A percentile compares a stretch with the other conserved stretches of the same genome.
These are phyloP conservation scores for Drosophila pruinosa DNA, from an alignment of 1,140 invertebrate genomes.

Conservation along the genomic window DNA sequence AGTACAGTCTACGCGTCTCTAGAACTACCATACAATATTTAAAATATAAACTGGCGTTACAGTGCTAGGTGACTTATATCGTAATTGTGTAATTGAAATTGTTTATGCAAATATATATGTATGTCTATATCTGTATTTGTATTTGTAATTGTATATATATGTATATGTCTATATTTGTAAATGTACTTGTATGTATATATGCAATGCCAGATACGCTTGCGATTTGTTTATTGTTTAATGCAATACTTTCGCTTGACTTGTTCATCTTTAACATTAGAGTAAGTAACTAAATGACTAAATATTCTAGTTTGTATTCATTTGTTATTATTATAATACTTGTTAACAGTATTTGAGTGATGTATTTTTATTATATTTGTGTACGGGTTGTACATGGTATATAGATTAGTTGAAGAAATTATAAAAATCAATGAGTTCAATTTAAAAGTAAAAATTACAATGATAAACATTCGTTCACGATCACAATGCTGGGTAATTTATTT, in stretches of 20 bases:
- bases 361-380: conserved; percentile 1
- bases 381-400: conserved; percentile 25
- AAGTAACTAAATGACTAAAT: conserved; percentile 7
- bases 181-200: conserved; percentile 4
- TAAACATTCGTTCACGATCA: conserved; percentile 52
- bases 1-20: conserved; percentile 67
- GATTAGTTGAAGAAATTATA: conserved; percentile 4
- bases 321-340: conserved; percentile 1
- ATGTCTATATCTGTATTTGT: conserved; percentile 23
- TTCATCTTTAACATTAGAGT: conserved; percentile 38
- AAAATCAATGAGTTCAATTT: conserved; percentile 4
- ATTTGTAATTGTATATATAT: conserved; percentile 9
- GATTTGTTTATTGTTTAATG: conserved; percentile 8
- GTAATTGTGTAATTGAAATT: conserved; percentile 10
- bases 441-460: conserved; percentile 43
- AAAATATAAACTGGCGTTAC: conserved; percentile 63
- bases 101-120: conserved; percentile 15
- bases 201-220: too few species aligned
- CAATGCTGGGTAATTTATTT: conserved; percentile 22
- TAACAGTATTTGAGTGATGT: not conserved
- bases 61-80: conserved; percentile 43
- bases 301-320: not conserved
- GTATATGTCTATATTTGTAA: conserved; percentile 5
- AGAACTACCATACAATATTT: conserved; percentile 50
- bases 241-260: conserved; percentile 32